These are phyloP conservation scores for Phrynocephalus vlangalii DNA, from an alignment of 2,797 vertebrate species.

Conservation along the genomic window DNA sequence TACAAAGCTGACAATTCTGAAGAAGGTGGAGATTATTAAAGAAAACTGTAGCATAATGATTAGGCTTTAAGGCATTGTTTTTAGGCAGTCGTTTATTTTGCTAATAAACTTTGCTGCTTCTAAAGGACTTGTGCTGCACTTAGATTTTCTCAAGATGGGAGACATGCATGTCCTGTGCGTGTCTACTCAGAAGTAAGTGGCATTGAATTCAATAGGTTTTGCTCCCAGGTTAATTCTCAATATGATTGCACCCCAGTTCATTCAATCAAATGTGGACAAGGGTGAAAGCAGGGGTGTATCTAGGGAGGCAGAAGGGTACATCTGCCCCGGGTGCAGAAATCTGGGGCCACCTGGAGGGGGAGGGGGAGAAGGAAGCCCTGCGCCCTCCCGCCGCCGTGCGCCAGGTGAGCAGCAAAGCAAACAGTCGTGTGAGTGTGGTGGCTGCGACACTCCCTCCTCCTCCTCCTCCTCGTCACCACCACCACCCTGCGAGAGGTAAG, in stretches of 20 bases:
- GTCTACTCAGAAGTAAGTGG: neutral
- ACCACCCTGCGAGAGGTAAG: no score
- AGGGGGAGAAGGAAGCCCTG: no score
- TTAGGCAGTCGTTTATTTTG: constrained; percentile 1
- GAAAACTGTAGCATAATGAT: constrained; percentile 6
- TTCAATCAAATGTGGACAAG: neutral
- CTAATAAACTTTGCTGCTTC: neutral
- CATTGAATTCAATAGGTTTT: neutral
- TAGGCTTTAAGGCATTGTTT: neutral
- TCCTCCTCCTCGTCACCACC: no score
- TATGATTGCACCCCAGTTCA: neutral
- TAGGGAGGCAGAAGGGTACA: no score
- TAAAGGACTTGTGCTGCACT: neutral
- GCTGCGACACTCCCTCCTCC: no score
- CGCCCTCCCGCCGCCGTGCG: no score
- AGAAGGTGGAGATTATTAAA: neutral
- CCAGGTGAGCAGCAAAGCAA: no score
- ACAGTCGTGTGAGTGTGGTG: no score
- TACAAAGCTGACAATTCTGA: neutral
- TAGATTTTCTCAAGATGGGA: neutral
- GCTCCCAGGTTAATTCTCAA: neutral
- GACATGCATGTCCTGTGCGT: neutral
- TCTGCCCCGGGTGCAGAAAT: no score
- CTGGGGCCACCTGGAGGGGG: no score
- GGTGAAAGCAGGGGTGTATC: no score